Evolutionary conservation across 1,140 invertebrate species (phyloP).

Genomic region (Chrysomallon squamiferum): DNA sequence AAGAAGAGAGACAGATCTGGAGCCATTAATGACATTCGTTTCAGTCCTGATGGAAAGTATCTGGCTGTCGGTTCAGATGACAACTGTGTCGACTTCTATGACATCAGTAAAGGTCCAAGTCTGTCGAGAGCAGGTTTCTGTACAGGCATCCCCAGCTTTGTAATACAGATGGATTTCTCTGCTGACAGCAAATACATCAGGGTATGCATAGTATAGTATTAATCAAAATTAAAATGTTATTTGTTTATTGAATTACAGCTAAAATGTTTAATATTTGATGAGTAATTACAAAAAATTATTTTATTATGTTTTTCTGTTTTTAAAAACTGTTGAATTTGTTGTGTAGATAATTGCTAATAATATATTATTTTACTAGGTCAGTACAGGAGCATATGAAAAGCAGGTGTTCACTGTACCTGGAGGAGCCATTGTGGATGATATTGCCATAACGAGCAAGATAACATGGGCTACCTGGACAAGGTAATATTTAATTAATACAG

Average conservation of each 20-base stretch:
- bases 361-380: too few species aligned
- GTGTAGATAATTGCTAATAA: too few species aligned
- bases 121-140: slow-evolving; percentile 58
- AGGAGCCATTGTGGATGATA: slow-evolving; percentile 51
- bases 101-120: slow-evolving; percentile 48
- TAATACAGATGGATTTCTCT: slow-evolving; percentile 64
- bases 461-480: slow-evolving; percentile 62
- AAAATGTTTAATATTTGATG: too few species aligned
- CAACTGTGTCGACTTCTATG: slow-evolving; percentile 61
- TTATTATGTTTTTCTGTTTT: not conserved
- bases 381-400: slow-evolving; percentile 58
- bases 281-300: not conserved
- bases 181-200: slow-evolving; percentile 58
- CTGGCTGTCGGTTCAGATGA: slow-evolving; percentile 62
- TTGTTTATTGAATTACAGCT: too few species aligned
- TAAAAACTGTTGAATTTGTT: too few species aligned
- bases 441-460: slow-evolving; percentile 48
- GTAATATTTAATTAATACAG: too few species aligned
- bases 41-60: slow-evolving; percentile 56
- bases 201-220: slow-evolving; percentile 50
- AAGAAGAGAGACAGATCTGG: slow-evolving; percentile 54
- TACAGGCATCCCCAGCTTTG: slow-evolving; percentile 59
- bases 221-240: too few species aligned
- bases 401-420: slow-evolving; percentile 56
- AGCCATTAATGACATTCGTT: slow-evolving; percentile 58